These are phyloP conservation scores for Podiceps cristatus DNA, from an alignment of 2,113 vertebrate species.

Conservation along the genomic window DNA sequence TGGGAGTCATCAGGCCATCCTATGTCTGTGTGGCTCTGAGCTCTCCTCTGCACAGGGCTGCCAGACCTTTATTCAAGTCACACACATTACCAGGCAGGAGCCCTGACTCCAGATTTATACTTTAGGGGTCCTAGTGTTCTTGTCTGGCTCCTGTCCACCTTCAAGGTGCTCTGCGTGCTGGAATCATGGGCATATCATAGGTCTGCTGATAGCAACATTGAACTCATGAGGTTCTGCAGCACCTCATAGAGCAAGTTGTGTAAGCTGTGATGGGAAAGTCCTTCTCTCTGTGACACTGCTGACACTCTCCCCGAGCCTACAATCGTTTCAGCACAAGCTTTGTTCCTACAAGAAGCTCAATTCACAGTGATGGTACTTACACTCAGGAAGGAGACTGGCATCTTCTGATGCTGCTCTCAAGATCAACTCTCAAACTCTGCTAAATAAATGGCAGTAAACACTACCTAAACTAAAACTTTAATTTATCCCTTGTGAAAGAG, in stretches of 20 bases:
- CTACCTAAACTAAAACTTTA: too few species aligned
- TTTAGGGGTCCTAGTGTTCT: neutral
- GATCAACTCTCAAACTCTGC: neutral
- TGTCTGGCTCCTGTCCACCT: too few species aligned
- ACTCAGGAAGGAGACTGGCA: neutral
- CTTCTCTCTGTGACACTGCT: too few species aligned
- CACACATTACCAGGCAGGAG: neutral
- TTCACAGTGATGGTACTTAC: neutral
- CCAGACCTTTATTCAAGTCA: neutral
- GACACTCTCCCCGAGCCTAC: neutral
- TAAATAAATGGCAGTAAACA: neutral
- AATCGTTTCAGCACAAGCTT: neutral
- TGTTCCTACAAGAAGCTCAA: neutral
- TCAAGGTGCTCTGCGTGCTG: too few species aligned
- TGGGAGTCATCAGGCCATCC: neutral
- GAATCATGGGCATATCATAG: too few species aligned
- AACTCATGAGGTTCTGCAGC: too few species aligned
- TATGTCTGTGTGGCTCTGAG: too few species aligned
- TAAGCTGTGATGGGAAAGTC: too few species aligned
- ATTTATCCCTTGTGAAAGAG: too few species aligned
- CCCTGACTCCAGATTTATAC: neutral
- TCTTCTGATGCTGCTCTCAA: neutral
- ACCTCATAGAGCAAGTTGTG: too few species aligned
- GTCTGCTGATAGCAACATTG: too few species aligned
- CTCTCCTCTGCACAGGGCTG: neutral